Conservation (phyloP, 2,888 invertebrate genomes). For the Melinaea menophilus region DNA sequence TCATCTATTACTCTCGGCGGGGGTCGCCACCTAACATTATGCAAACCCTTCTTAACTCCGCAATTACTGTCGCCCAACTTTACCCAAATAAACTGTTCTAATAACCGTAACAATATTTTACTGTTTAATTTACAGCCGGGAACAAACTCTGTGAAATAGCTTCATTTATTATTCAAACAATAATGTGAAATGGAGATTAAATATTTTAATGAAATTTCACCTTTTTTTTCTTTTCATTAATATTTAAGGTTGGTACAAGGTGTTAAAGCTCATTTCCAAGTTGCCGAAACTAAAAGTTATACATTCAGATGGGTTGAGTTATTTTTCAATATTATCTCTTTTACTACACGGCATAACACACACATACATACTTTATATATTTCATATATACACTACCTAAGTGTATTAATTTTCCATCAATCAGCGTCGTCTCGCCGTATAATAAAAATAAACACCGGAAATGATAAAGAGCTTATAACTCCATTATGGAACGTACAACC, state of each 20-base stretch:
- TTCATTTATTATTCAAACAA: too few relatives aligned
- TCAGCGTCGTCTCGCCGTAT: not conserved
- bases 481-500: not conserved
- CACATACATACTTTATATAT: too few relatives aligned
- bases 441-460: not conserved
- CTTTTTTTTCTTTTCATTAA: not conserved
- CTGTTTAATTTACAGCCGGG: slow-evolving; percentile 40
- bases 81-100: slow-evolving; percentile 44
- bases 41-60: slow-evolving; percentile 29
- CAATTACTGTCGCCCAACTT: slow-evolving; percentile 41
- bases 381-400: too few relatives aligned
- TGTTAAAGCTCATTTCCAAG: too few relatives aligned
- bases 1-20: slow-evolving; percentile 1
- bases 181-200: too few relatives aligned
- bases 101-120: slow-evolving; percentile 57
- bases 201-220: too few relatives aligned
- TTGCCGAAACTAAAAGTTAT: too few relatives aligned
- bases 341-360: too few relatives aligned
- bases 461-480: slow-evolving; percentile 3
- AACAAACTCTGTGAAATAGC: slow-evolving; percentile 6
- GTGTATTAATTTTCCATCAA: too few relatives aligned
- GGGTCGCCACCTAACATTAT: slow-evolving; percentile 11
- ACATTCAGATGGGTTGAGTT: too few relatives aligned
- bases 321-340: too few relatives aligned
- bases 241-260: not conserved